Evolutionary conservation across 2,888 invertebrate genomes (phyloP), one percentile per base, ranked within the genome.

Genomic region (Drosophila picticornis): DNA sequence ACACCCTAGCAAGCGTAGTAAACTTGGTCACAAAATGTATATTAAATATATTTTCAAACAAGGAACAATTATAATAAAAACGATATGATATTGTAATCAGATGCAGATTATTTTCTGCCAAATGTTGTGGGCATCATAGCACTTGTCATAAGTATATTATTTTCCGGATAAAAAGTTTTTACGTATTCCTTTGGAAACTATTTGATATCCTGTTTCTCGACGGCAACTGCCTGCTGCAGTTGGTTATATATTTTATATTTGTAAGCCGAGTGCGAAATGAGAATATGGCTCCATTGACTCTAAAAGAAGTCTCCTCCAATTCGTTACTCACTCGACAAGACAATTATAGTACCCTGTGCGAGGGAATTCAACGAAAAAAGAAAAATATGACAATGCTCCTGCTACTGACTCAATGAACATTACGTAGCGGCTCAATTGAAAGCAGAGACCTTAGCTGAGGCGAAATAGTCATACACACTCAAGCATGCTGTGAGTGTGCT

Each of bases 371-470:
- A n/a, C n/a, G n/a, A 5, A 16, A 11, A 4, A 16, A 25, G 59
- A 55, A 40, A 55, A 55, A 31, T 32, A 53, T 48, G 16, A 60
- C 29, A 60, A 55, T 43, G 61, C 61, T 52, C 13, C 38, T 40
- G 16, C 11, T 27, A 19, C 58, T 58, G 43, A 50, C 56, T 27
- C 40, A 43, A 16, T 29, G 25, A 50, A 32, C 43, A 59, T 43
- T 25, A 38, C 11, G 32, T 4, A 62, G 51, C 55, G 59, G 46
- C 58, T 46, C 69, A 80, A 79, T 80, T 80, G 79, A 79, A 80
- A 57, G 61, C 64, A 25, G 57, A 73, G 79, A 43, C 57, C 43
- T 46, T 51, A 46, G 51, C 51, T 11, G 16, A 43, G 68, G 53
- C 55, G n/a, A 34, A 19, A 72, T n/a, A 32, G 27, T 36, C 13